phyloP scores from a whole-genome alignment of 2,888 invertebrate species.

The Tipula lateralis region DNA sequence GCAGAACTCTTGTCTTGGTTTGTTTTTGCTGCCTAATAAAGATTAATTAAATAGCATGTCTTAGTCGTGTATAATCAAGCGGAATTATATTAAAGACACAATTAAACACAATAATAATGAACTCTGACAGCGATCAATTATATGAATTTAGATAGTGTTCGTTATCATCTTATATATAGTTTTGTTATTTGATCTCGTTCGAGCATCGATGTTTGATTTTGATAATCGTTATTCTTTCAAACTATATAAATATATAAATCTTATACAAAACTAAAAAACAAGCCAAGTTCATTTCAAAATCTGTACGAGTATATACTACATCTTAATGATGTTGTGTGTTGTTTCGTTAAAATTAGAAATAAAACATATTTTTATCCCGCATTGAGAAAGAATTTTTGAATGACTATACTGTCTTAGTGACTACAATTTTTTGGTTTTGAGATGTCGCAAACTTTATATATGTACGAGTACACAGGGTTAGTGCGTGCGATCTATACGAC shows the following conservation, averaged over 20 bases:
- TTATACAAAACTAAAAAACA: not conserved
- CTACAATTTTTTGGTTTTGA: not conserved
- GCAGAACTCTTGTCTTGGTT: not conserved
- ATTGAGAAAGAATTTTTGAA: not conserved
- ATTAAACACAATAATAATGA: not conserved
- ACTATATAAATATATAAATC: not conserved
- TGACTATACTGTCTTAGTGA: not conserved
- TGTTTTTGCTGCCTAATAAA: not conserved
- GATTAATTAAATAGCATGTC: not conserved
- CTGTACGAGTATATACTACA: not conserved
- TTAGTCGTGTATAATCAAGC: not conserved
- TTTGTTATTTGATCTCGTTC: not conserved
- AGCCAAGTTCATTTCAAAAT: not conserved
- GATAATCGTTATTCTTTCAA: not conserved
- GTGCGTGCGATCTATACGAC: not conserved
- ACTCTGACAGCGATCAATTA: constrained; percentile 4
- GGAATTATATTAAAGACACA: not conserved
- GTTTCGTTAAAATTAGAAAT: not conserved
- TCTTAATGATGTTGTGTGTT: not conserved
- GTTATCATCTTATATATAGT: not conserved
- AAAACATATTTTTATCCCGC: not conserved
- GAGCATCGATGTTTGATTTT: not conserved
- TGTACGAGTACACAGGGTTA: not conserved
- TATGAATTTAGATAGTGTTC: not conserved
- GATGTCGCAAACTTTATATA: not conserved